Evolutionary conservation across 30 jellyfish, hydroid and myxozoan genomes (phyloP), one percentile per base, ranked within the genome.

Genomic region (Turritopsis dohrnii): DNA sequence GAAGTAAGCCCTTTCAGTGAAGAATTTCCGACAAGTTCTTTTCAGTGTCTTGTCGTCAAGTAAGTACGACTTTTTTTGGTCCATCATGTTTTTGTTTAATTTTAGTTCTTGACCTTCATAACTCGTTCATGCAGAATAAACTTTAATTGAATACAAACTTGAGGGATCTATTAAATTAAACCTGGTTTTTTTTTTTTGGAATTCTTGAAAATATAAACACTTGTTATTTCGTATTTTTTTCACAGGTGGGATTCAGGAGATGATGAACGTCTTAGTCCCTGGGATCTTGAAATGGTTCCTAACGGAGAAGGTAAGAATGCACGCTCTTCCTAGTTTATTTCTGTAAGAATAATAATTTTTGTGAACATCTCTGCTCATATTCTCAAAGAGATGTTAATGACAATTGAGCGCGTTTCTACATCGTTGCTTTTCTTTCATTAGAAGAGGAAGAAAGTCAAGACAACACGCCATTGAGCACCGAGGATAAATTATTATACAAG

Each of bases 221-320:
- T 3, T 66, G 5, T 74, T 24, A n/a, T 27, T 74, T 21, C 13
- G 13, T 74, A 25, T 74, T 5, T 41, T 41, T 41, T 41, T n/a
- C 52, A 5, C 74, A 93, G 99, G 25, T 94, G 99, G 99, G 97
- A 94, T 75, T 83, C 97, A 0, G 96, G 96, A 1, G 99, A 94
- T 29, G 89, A 82, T 28, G 99, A 94, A 66, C 71, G 95, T 53
- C 77, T 94, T 88, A 89, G 97, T 83, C 99, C 99, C 52, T 94
- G 99, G 99, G 99, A 94, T 76, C 83, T 94, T 89, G 97, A 89
- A 84, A 88, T 79, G 17, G 79, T 89, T 22, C 29, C 96, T 71
- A 93, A 85, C 25, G 86, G 19, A 69, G 77, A 27, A 41, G 60
- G 60, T 41, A 3, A 41, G 60, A n/a, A n/a, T 41, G 60, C 13